Base-by-base conservation (phyloP, 2,888 invertebrate species). In the Trichacis sp. region DNA sequence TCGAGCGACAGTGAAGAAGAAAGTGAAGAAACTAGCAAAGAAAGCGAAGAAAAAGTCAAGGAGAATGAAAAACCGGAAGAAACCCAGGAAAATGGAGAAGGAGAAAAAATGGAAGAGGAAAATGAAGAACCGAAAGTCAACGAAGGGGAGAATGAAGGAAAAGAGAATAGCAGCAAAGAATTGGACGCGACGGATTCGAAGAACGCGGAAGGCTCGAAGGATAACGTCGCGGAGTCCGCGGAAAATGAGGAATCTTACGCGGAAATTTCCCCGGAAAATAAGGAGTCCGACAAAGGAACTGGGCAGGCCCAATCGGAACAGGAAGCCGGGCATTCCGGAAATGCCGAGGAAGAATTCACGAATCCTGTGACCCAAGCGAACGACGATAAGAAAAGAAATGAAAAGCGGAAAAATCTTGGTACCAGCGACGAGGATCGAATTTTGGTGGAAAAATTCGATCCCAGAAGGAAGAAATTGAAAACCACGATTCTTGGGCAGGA, bases 291-390 rank as follows among this genome's bases (percentile, higher is more conserved):
- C 63, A 90, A 91, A 63, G 90, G 91, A 0, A 87, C 89, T 1
- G 94, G 94, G 0, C 90, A 93, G 48, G 91, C 93, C 0, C 91
- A 94, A 73, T 87, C 91, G 64, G 92, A 92, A 71, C 89, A 89
- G 58, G 89, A 90, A 42, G 88, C 87, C 36, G 93, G 93, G 0
- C 92, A 93, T 77, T 88, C 90, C 49, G 89, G 89, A 1, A 69
- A 79, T 12, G 73, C 81, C 56, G 76, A 74, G 70, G 78, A 73
- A 75, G 69, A 75, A 45, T 83, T 66, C 68, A 82, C 64, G 55
- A 85, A 84, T 54, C 86, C 85, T 64, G 85, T 85, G 60, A 62
- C 74, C 3, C 80, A 77, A 77, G 69, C 84, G 15, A 84, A 87
- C 0, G 87, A 86, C 3, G 78, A 73, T n/a, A 80, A 11, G 68